Evolutionary conservation across 1,140 invertebrate genomes (phyloP).

Genomic region (Hyposmocoma kahamanoa): DNA sequence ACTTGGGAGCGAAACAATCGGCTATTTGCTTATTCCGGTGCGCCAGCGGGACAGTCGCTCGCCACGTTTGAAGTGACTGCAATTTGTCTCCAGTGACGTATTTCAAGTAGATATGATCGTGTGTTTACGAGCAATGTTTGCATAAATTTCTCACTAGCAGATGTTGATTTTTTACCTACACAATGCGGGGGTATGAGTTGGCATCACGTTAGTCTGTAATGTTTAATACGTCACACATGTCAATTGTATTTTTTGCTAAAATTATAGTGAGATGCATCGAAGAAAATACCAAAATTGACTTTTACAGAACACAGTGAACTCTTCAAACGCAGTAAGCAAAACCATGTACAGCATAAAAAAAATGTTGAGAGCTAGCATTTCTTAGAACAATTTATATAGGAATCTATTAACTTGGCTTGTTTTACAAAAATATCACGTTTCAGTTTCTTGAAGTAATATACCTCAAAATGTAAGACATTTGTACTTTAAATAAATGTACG

Average conservation of each 20-base stretch:
- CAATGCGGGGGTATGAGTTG: conserved; percentile 44
- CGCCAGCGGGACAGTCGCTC: conserved; percentile 33
- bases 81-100: conserved; percentile 63
- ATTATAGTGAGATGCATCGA: too few relatives aligned
- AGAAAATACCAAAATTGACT: too few relatives aligned
- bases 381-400: too few relatives aligned
- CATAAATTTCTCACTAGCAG: conserved; percentile 56
- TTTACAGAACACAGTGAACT: too few relatives aligned
- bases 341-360: too few relatives aligned
- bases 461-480: too few relatives aligned
- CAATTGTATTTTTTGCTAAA: conserved; percentile 52
- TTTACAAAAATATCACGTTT: too few relatives aligned
- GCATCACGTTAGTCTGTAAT: conserved; percentile 54
- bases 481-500: conserved; percentile 47
- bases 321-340: too few relatives aligned
- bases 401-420: too few relatives aligned
- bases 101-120: conserved; percentile 67
- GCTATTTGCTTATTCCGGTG: conserved; percentile 49
- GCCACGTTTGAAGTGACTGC: conserved; percentile 59
- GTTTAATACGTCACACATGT: conserved; percentile 44
- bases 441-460: too few relatives aligned
- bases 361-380: too few relatives aligned
- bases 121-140: conserved; percentile 41
- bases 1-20: conserved; percentile 33
- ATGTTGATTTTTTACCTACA: conserved; percentile 51